Evolutionary conservation across 2,113 vertebrate genomes (phyloP), one percentile per base, ranked within the genome.

Genomic region (Serranochromis macrocephalus): DNA sequence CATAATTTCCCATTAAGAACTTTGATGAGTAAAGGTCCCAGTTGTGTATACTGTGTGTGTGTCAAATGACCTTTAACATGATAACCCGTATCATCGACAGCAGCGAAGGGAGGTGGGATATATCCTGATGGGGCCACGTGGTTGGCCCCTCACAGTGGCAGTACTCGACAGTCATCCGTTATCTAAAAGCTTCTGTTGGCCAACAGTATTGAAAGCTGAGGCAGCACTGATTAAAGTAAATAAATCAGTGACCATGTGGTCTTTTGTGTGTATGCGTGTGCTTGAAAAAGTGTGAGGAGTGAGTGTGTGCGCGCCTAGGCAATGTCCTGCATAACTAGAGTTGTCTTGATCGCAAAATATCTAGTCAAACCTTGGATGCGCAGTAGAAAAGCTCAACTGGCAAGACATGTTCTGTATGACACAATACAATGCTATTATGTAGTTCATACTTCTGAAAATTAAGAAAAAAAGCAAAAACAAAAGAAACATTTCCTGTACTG

Each of bases 11-110:
- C 84, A 81, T 92, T 93, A 92, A 92, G 93, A 94, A 82, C 90
- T 90, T 85, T 82, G 85, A 87, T 90, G 91, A 87, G 86, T 85
- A 93, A 87, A 94, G 88, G 90, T 91, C 92, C 90, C 88, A 90
- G 85, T 80, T 93, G 89, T 90, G 87, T 93, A 17, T 92, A 82
- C 54, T 54, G 87, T 88, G 47, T 78, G 73, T 89, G 84, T 92
- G 88, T 93, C 16, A 55, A 85, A 91, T 89, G 93, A 94, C 90
- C 90, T 94, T 93, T 88, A 89, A 92, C 89, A 87, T 92, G 85
- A 83, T 87, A 90, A 97, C 96, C 96, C 96, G 96, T 96, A 96
- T 95, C 86, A 88, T 93, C 54, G 81, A 95, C 95, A 96, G 95
- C 94, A 96, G 95, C 95, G 90, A 93, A 88, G 83, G 93, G 61